Conservation (phyloP, 2,888 invertebrate species). For the Dasypogon diadema region DNA sequence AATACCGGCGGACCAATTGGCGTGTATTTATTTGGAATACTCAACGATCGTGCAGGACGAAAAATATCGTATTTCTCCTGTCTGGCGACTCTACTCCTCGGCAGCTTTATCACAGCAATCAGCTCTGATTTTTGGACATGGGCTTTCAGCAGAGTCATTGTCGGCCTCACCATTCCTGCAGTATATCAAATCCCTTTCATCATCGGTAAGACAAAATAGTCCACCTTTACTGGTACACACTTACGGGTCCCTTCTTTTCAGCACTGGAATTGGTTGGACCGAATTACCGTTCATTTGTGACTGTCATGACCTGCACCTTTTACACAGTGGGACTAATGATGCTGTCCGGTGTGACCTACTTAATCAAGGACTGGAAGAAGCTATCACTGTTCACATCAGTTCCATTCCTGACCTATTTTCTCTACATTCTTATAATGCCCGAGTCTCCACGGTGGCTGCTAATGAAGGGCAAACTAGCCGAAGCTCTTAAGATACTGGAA, state of each 20-base stretch:
- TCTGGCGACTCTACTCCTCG: slow-evolving; percentile 82
- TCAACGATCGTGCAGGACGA: slow-evolving; percentile 89
- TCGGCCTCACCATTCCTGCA: slow-evolving; percentile 92
- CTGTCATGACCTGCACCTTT: slow-evolving; percentile 91
- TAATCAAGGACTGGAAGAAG: slow-evolving; percentile 86
- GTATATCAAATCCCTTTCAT: slow-evolving; percentile 96
- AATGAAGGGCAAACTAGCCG: slow-evolving; percentile 83
- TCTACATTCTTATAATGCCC: slow-evolving; percentile 88
- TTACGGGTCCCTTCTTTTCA: slow-evolving; percentile 64
- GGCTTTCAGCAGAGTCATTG: slow-evolving; percentile 82
- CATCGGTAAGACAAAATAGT: slow-evolving; percentile 78
- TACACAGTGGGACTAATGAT: slow-evolving; percentile 89
- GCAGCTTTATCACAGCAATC: slow-evolving; percentile 83
- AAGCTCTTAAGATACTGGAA: slow-evolving; percentile 83
- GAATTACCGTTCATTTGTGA: slow-evolving; percentile 90
- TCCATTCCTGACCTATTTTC: slow-evolving; percentile 86
- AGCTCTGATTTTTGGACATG: slow-evolving; percentile 86
- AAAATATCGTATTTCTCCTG: slow-evolving; percentile 89
- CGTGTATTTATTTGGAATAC: slow-evolving; percentile 86
- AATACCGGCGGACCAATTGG: slow-evolving; percentile 92
- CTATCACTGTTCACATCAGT: slow-evolving; percentile 85
- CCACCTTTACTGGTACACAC: neutral
- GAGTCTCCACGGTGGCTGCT: slow-evolving; percentile 94
- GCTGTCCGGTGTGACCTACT: slow-evolving; percentile 85
- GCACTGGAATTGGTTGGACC: slow-evolving; percentile 93